Conservation (phyloP, 2,888 invertebrate genomes). For the Drosophila borborema region DNA sequence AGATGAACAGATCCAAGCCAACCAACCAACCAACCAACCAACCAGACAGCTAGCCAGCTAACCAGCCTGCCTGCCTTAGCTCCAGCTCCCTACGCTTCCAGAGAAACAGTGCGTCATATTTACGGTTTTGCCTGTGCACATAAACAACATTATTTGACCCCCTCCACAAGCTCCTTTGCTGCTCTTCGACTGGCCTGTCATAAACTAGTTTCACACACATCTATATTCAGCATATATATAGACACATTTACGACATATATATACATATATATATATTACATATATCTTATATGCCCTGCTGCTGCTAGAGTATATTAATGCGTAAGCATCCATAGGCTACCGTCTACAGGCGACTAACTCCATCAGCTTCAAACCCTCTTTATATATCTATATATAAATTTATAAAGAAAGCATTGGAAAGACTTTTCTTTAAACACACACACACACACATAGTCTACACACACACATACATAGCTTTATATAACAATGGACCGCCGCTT, state of each 20-base stretch:
- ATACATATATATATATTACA: conserved; percentile 6
- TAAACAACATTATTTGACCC: conserved; percentile 79
- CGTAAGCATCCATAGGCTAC: conserved; percentile 59
- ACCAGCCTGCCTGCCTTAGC: conserved; percentile 2
- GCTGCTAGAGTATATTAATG: conserved; percentile 63
- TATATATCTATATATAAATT: conserved; percentile 18
- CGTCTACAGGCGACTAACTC: conserved; percentile 15
- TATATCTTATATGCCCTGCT: conserved; percentile 12
- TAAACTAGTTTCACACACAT: conserved; percentile 80
- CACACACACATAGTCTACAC: conserved; percentile 20
- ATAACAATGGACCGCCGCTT: conserved; percentile 49
- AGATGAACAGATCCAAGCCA: conserved; percentile 23
- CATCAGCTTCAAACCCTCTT: conserved; percentile 12
- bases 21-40: conserved; percentile 14
- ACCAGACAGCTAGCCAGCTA: conserved; percentile 18
- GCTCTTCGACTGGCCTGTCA: conserved; percentile 52
- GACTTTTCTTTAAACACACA: conserved; percentile 55
- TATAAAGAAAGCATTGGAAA: conserved; percentile 63
- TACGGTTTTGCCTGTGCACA: conserved; percentile 69
- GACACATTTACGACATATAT: conserved; percentile 21
- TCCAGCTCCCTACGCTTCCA: conserved; percentile 1
- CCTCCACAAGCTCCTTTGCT: neutral
- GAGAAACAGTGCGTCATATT: conserved; percentile 69
- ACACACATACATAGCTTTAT: conserved; percentile 10
- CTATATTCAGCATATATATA: conserved; percentile 49